Conservation (phyloP, 2,888 invertebrate genomes). For the Oscheius sp. region DNA sequence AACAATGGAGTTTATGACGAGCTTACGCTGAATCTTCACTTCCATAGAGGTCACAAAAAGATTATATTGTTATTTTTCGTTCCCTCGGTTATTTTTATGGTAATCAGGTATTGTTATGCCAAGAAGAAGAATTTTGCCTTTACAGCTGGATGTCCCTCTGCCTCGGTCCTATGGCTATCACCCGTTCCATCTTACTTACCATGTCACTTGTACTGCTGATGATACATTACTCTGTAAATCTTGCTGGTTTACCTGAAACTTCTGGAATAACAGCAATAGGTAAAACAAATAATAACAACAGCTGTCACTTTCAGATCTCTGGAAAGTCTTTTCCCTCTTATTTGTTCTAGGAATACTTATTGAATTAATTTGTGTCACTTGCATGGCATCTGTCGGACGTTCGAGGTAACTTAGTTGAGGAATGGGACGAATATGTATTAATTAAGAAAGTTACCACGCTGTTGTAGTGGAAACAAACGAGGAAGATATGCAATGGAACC, state of each 20-base stretch:
- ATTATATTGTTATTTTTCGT: constrained; percentile 39
- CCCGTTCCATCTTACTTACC: constrained; percentile 50
- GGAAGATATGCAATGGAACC: constrained; percentile 57
- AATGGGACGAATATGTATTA: not conserved
- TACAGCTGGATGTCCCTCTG: constrained; percentile 55
- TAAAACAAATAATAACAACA: not conserved
- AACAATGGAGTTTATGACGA: constrained; percentile 25
- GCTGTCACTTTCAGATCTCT: constrained; percentile 40
- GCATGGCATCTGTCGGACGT: constrained; percentile 53
- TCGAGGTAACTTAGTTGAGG: constrained; percentile 30
- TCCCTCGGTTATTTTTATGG: constrained; percentile 42
- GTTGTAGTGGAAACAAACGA: constrained; percentile 18
- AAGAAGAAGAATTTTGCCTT: not conserved
- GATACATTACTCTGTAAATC: constrained; percentile 37
- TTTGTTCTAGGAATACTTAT: constrained; percentile 47
- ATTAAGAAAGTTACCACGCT: constrained; percentile 14
- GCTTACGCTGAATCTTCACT: constrained; percentile 10
- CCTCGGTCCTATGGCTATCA: constrained; percentile 64
- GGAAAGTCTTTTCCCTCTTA: constrained; percentile 52
- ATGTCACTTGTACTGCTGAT: constrained; percentile 47
- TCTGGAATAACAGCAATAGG: constrained; percentile 37
- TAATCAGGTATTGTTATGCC: constrained; percentile 45
- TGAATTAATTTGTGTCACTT: constrained; percentile 52
- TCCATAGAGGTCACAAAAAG: constrained; percentile 27
- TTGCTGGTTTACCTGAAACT: constrained; percentile 31